Conservation (phyloP, 2,888 invertebrate species). For the Deilephila porcellus region DNA sequence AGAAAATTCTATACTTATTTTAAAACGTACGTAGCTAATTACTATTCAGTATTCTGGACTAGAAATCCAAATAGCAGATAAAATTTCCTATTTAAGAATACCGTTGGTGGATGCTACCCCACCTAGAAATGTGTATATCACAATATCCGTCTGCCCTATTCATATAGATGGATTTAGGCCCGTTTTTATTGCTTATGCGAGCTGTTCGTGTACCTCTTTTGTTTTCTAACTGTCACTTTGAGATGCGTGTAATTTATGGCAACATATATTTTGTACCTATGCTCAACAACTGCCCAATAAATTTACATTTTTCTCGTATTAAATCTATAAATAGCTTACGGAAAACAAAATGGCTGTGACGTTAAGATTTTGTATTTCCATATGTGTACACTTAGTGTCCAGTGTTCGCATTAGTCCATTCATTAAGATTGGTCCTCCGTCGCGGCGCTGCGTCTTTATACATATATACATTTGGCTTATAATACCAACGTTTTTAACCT, state of each 20-base stretch:
- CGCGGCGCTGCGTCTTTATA: neutral
- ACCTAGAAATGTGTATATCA: slow-evolving; percentile 16
- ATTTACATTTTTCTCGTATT: slow-evolving; percentile 5
- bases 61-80: slow-evolving; percentile 12
- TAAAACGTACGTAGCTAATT: neutral
- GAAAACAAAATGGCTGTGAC: neutral
- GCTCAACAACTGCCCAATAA: neutral
- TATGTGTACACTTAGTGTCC: neutral
- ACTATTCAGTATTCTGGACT: slow-evolving; percentile 26
- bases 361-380: neutral
- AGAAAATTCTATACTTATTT: neutral
- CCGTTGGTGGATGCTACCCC: neutral
- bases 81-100: slow-evolving; percentile 29
- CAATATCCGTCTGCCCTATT: slow-evolving; percentile 23
- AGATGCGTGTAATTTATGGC: slow-evolving; percentile 23
- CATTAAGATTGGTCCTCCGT: slow-evolving; percentile 1
- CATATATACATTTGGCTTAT: neutral
- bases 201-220: slow-evolving; percentile 27
- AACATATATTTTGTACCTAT: neutral
- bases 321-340: neutral
- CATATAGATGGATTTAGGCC: slow-evolving; percentile 29
- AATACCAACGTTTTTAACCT: neutral
- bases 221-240: slow-evolving; percentile 10
- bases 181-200: slow-evolving; percentile 26
- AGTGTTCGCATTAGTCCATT: neutral